Evolutionary conservation across 2,113 vertebrate species (phyloP), one percentile per base, ranked within the genome.

Genomic region (Dasypus novemcinctus): DNA sequence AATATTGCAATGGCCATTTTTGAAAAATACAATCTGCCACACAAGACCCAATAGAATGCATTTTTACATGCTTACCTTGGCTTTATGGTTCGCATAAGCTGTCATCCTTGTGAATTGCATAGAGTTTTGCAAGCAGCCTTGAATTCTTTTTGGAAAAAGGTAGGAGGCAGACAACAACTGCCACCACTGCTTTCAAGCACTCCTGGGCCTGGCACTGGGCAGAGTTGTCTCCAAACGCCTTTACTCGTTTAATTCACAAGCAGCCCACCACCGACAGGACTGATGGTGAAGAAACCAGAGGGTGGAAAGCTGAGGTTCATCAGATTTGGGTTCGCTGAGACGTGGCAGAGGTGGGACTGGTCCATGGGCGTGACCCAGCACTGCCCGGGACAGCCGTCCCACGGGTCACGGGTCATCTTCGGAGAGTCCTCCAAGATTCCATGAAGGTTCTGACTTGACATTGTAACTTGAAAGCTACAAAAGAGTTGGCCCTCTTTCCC

Each of bases 401-500:
- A 10, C 2, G 2, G 0, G 2, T 10, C 68, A 49, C 41, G 7
- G 0, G 5, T 9, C 69, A 1, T 27, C 38, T 52, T 49, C 4
- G 1, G 76, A 31, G 31, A 8, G 41, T 52, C 20, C 21, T 57
- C 27, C 54, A 41, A n/a, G n/a, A n/a, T n/a, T n/a, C n/a, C 41
- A 10, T 27, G 25, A 1, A 52, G 36, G 29, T 12, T 20, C 57
- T 7, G 29, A 21, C 33, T 21, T 20, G 25, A 29, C 6, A 1
- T 3, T 9, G 23, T 18, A 17, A 52, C 33, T 0, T 0, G 3
- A 52, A 33, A 66, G 25, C 38, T 5, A 4, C 8, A 0, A 18
- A 2, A 46, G 11, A 29, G 0, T 49, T 1, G 3, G 3, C n/a
- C 18, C 71, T 38, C n/a, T 59, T 57, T 11, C 18, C 5, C 27